Evolutionary conservation across 2,113 vertebrate genomes (phyloP).

Genomic region (Muntiacus muntjak): DNA sequence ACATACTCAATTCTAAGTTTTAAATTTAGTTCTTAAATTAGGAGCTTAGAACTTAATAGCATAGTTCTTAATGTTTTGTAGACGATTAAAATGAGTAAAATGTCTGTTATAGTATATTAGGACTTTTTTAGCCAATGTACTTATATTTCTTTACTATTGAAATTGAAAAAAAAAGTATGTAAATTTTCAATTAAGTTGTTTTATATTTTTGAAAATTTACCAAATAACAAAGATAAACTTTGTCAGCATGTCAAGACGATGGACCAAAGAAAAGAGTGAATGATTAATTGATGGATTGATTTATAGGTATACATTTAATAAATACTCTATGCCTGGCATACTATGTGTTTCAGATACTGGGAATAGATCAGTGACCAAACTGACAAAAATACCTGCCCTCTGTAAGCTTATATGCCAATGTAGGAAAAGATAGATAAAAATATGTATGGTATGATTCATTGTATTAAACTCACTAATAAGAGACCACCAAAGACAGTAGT

Average conservation of each 20-base stretch:
- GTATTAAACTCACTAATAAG: neutral
- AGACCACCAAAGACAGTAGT: neutral
- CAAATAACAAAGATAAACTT: neutral
- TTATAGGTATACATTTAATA: neutral
- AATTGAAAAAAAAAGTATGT: neutral
- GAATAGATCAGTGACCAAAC: neutral
- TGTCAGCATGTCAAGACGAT: neutral
- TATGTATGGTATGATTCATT: neutral
- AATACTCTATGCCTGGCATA: neutral
- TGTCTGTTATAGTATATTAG: neutral
- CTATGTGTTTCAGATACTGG: neutral
- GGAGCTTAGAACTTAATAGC: neutral
- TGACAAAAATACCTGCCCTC: neutral
- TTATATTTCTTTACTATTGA: neutral
- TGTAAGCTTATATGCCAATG: neutral
- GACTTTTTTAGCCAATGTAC: neutral
- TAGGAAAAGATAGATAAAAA: neutral
- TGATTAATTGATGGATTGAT: neutral
- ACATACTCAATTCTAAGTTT: neutral
- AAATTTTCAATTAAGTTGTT: neutral
- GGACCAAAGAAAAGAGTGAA: neutral
- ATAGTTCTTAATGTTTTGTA: neutral
- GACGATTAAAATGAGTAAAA: neutral
- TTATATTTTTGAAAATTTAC: neutral
- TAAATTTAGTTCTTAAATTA: neutral